phyloP scores from a whole-genome alignment of 1,140 invertebrate genomes.

The Eulimnadia texana region DNA sequence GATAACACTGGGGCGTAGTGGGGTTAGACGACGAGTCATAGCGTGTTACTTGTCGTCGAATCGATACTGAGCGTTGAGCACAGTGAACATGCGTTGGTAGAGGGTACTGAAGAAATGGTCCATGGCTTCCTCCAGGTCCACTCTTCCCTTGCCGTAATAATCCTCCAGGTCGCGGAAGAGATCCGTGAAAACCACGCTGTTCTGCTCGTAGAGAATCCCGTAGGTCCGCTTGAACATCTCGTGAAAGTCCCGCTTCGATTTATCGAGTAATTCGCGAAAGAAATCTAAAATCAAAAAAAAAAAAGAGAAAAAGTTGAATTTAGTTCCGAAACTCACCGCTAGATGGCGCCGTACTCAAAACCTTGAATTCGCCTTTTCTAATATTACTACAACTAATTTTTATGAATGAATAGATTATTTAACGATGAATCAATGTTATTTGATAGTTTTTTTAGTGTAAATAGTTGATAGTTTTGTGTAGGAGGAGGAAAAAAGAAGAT shows the following conservation, averaged over 20 bases:
- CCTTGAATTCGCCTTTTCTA: no score
- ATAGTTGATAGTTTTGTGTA: no score
- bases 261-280: slow-evolving; percentile 66
- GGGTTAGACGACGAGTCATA: no score
- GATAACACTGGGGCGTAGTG: no score
- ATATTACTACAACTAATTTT: no score
- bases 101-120: slow-evolving; percentile 84
- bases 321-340: no score
- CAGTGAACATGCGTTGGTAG: slow-evolving; percentile 91
- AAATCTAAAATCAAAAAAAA: slow-evolving; percentile 50
- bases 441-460: no score
- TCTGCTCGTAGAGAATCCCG: slow-evolving; percentile 85
- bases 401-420: no score
- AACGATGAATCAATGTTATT: no score
- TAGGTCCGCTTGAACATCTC: slow-evolving; percentile 90
- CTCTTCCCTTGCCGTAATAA: slow-evolving; percentile 69
- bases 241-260: slow-evolving; percentile 72
- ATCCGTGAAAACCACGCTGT: slow-evolving; percentile 80
- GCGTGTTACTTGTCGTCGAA: slow-evolving; percentile 73
- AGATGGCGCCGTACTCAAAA: no score
- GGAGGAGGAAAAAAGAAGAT: no score
- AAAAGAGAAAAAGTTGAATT: no score
- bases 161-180: slow-evolving; percentile 78
- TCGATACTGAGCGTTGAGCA: slow-evolving; percentile 76
- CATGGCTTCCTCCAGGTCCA: slow-evolving; percentile 70